Conservation (phyloP, 2,113 vertebrate genomes). For the Mustela nigripes region DNA sequence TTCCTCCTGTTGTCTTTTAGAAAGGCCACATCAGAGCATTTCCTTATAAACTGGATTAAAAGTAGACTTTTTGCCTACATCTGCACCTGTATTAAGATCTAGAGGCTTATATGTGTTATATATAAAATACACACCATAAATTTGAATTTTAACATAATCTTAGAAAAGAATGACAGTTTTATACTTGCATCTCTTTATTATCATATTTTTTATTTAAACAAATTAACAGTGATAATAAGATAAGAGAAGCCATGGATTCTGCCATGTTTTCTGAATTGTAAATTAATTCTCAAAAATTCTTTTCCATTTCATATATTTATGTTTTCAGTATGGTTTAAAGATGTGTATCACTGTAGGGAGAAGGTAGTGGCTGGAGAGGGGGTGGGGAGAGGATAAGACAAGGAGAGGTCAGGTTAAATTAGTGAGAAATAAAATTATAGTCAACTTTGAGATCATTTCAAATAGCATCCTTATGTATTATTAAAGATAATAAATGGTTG, state of each 20-base stretch:
- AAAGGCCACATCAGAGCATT: neutral
- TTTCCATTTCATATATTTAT: neutral
- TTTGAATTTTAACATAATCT: slow-evolving; percentile 14
- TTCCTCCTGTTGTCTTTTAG: neutral
- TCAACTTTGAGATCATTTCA: slow-evolving; percentile 11
- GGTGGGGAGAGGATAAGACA: neutral
- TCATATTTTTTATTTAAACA: slow-evolving; percentile 24
- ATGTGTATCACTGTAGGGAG: neutral
- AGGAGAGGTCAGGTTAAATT: slow-evolving; percentile 3
- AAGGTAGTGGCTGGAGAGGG: neutral
- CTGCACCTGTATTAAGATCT: neutral
- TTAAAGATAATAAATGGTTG: neutral
- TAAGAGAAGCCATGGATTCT: slow-evolving; percentile 5
- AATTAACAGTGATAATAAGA: slow-evolving; percentile 9
- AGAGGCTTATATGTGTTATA: neutral
- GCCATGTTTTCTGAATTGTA: slow-evolving; percentile 12
- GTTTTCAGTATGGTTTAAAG: neutral
- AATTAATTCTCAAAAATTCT: slow-evolving; percentile 46
- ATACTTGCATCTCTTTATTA: slow-evolving; percentile 45
- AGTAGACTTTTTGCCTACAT: neutral
- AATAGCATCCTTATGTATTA: neutral
- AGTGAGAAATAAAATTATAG: slow-evolving; percentile 32
- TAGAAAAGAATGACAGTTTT: neutral
- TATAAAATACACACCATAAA: neutral
- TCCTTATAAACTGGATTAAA: neutral